Conservation (phyloP, 2,113 vertebrate species). For the Eulemur macaco region DNA sequence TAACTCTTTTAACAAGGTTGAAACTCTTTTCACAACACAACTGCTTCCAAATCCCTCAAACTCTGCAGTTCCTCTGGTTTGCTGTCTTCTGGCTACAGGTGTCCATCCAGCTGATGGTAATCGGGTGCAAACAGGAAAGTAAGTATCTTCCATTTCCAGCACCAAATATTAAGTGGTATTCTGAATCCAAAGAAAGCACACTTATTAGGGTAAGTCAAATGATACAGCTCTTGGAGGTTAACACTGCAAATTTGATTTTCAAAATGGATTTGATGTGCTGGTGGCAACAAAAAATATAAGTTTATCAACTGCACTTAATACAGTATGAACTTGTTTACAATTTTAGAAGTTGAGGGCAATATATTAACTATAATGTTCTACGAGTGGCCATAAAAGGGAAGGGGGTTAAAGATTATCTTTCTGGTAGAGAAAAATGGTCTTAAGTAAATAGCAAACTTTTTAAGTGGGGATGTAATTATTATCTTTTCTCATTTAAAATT, state of each 20-base stretch:
- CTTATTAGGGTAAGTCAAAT: not conserved
- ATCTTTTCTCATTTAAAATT: conserved; percentile 43
- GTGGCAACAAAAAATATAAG: conserved; percentile 3
- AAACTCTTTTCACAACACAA: conserved; percentile 30
- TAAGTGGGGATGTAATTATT: not conserved
- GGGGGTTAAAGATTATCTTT: not conserved
- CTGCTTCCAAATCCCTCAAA: conserved; percentile 25
- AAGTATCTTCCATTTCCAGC: not conserved
- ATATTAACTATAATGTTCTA: conserved; percentile 1
- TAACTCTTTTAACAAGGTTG: conserved; percentile 28
- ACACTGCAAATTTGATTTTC: conserved; percentile 29
- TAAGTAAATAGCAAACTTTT: not conserved
- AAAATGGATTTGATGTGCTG: conserved; percentile 32
- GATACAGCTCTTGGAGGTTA: not conserved
- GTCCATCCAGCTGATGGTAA: not conserved
- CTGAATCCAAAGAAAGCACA: conserved; percentile 23
- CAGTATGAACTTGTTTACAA: conserved; percentile 46
- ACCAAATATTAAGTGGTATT: conserved; percentile 31
- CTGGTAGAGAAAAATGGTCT: not conserved
- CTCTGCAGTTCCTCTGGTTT: not conserved
- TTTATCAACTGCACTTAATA: not conserved
- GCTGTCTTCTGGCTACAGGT: not conserved
- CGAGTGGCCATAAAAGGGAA: not conserved
- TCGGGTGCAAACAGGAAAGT: not conserved
- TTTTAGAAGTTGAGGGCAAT: conserved; percentile 25